Base-by-base conservation (phyloP, 2,888 invertebrate genomes). In the Apotomis turbidana region DNA sequence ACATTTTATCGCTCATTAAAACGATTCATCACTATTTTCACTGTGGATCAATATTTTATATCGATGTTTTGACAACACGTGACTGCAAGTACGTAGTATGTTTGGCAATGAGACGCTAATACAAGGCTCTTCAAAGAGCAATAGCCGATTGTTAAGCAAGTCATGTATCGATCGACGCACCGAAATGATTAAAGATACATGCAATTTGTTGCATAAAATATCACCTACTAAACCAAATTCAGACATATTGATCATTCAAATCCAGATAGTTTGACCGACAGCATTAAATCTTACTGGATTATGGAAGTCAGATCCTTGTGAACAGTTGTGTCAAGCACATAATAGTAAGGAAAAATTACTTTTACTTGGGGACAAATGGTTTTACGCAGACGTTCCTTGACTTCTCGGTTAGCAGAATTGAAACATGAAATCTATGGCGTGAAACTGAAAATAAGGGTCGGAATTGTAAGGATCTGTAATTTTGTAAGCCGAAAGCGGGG, bases 401-500 rank as follows among this genome's bases (percentile, higher is more conserved):
- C 27, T 41, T 10, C 15, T 71, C 41, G 13, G 59, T 27, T 55
- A 57, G 58, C 58, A 49, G 62, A 46, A 68, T 72, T 63, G 72
- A 72, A 68, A 72, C 72, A 70, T 70, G 66, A 73, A 70, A 67
- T 66, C 66, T 57, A 62, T 58, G 70, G 70, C 64, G 70, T 57
- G 66, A 61, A 70, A 57, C 73, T 73, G 66, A 62, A 73, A 68
- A 70, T 70, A 68, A 63, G 67, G 59, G 62, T 70, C 67, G 71
- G 67, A 71, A 73, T 71, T 72, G 69, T 61, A 71, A 74, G 75
- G 71, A 73, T 74, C 71, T 63, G 72, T 71, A 74, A 74, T 75
- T 75, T 76, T 75, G 76, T 75, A 75, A 77, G 80, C 77, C 78
- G 78, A 80, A 80, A 83, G 76, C 77, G 80, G 77, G 78, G 78